phyloP scores from a whole-genome alignment of 2,888 invertebrate species.

The Tolmerus cingulatus region DNA sequence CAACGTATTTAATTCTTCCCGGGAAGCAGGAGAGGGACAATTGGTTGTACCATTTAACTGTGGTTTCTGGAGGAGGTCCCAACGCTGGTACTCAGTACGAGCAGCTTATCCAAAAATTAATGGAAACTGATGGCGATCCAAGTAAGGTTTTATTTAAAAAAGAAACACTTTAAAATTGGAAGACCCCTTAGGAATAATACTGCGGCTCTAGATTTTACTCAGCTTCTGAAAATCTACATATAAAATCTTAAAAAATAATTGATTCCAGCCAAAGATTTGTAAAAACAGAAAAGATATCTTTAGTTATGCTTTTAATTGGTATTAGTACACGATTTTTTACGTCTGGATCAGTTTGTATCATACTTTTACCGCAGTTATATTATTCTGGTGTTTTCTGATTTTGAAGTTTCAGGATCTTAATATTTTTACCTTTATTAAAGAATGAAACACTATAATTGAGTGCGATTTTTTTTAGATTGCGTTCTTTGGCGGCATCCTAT shows the following conservation, averaged over 20 bases:
- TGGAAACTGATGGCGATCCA: conserved; percentile 95
- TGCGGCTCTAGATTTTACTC: not conserved
- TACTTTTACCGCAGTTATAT: not conserved
- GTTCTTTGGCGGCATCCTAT: conserved; percentile 94
- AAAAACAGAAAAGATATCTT: not conserved
- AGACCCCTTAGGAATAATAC: not conserved
- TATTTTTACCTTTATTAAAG: not conserved
- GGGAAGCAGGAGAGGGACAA: conserved; percentile 94
- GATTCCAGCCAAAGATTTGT: no score
- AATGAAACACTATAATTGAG: not conserved
- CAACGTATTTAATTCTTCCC: conserved; percentile 91
- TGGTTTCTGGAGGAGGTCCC: conserved; percentile 91
- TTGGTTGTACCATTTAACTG: conserved; percentile 85
- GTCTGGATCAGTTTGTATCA: no score
- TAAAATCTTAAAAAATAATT: not conserved
- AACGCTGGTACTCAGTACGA: conserved; percentile 96
- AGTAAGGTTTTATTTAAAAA: conserved; percentile 67
- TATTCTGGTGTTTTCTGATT: not conserved
- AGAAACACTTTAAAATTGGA: not conserved
- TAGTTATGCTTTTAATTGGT: not conserved
- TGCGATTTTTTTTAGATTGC: conserved; percentile 68
- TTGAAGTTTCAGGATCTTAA: not conserved
- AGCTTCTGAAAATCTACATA: not conserved
- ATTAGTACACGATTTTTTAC: not conserved
- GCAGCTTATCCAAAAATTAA: conserved; percentile 92